phyloP scores from a whole-genome alignment of 1,140 invertebrate species.

The Monomorium pharaonis region DNA sequence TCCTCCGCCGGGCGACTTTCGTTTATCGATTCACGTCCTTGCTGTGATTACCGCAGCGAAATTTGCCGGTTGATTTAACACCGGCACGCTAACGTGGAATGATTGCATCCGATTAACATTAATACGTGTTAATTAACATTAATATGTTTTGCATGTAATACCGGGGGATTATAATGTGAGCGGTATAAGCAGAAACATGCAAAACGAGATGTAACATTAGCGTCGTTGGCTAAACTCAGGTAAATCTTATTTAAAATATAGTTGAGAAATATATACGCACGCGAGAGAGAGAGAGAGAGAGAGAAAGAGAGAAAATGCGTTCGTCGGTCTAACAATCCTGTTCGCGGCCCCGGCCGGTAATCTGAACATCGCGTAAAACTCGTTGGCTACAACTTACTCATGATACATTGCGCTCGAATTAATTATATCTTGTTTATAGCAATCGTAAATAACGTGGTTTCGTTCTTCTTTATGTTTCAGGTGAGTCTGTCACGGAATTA shows the following conservation, averaged over 20 bases:
- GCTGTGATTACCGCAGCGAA: constrained; percentile 17
- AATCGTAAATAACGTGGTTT: constrained; percentile 23
- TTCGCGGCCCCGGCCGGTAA: background rate
- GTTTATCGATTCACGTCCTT: background rate
- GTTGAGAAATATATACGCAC: constrained; percentile 27
- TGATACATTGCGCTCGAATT: background rate
- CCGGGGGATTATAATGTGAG: constrained; percentile 35
- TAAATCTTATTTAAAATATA: constrained; percentile 41
- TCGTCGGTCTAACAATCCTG: background rate
- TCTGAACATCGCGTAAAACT: background rate
- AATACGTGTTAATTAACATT: constrained; percentile 57
- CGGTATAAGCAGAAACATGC: background rate
- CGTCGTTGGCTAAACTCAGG: background rate
- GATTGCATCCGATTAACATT: constrained; percentile 54
- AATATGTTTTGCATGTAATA: constrained; percentile 59
- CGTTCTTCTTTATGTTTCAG: constrained; percentile 27
- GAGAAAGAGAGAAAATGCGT: too few relatives aligned
- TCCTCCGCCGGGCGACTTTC: constrained; percentile 6
- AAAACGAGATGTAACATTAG: constrained; percentile 9
- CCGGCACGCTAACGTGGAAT: constrained; percentile 37
- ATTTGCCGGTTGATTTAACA: constrained; percentile 34
- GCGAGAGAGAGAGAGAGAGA: too few relatives aligned
- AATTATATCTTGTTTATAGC: background rate
- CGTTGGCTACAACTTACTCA: background rate
- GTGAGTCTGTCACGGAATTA: constrained; percentile 18